phyloP scores from a whole-genome alignment of 1,140 invertebrate species.

The Saxidomus purpurata region DNA sequence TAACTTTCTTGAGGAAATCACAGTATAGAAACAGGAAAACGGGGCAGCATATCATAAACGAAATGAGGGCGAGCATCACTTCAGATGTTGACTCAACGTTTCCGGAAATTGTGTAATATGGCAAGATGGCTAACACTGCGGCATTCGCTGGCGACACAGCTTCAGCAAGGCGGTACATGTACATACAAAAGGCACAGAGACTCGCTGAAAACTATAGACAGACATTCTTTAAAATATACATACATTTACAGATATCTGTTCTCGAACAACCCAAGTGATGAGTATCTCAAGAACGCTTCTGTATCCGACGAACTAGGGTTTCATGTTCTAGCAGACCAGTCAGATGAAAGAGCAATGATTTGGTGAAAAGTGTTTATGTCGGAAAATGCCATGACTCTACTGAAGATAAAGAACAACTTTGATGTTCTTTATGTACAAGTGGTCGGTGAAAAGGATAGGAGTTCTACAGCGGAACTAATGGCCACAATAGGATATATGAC shows the following conservation, averaged over 20 bases:
- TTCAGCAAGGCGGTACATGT: not conserved
- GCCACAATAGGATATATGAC: not conserved
- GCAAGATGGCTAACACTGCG: not conserved
- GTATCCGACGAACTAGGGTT: not conserved
- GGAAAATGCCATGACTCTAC: not conserved
- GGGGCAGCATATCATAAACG: not conserved
- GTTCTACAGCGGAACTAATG: not conserved
- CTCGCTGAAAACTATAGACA: not conserved
- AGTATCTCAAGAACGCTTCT: not conserved
- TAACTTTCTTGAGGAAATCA: not conserved
- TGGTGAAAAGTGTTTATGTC: not conserved
- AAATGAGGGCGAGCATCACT: not conserved
- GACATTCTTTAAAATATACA: not conserved
- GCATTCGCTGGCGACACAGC: not conserved
- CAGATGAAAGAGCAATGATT: not conserved
- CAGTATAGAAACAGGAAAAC: not conserved
- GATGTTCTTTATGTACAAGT: not conserved
- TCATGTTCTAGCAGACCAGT: not conserved
- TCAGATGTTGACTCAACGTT: not conserved
- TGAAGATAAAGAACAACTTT: constrained; percentile 18
- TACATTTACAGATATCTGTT: not conserved
- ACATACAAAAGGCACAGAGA: not conserved
- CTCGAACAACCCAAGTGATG: not conserved
- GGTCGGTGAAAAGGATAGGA: not conserved
- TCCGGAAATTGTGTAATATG: not conserved